phyloP scores from a whole-genome alignment of 2,888 invertebrate species.

The Hypsopygia costalis region DNA sequence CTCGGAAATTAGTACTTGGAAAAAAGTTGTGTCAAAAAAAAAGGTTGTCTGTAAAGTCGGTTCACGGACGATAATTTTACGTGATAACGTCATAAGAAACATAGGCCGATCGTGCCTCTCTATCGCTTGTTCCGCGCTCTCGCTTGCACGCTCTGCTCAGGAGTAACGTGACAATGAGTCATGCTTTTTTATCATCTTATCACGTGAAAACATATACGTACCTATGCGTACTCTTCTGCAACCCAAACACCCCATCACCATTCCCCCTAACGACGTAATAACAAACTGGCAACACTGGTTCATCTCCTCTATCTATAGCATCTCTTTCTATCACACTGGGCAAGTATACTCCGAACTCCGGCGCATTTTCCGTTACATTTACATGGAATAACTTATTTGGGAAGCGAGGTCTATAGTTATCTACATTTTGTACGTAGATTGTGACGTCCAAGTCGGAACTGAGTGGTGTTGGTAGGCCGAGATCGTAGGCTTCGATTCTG shows the following conservation, averaged over 20 bases:
- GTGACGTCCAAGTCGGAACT: constrained; percentile 93
- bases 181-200: no score
- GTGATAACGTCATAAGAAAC: no score
- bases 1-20: no score
- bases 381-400: constrained; percentile 84
- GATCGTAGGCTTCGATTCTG: constrained; percentile 93
- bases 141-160: no score
- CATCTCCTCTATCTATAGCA: constrained; percentile 90
- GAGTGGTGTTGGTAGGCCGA: constrained; percentile 91
- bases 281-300: constrained; percentile 91
- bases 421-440: constrained; percentile 92
- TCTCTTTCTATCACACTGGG: constrained; percentile 93
- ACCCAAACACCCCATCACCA: constrained; percentile 84
- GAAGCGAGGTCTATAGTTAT: constrained; percentile 94
- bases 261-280: constrained; percentile 95
- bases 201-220: constrained; percentile 54
- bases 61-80: no score
- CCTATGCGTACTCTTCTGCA: constrained; percentile 88
- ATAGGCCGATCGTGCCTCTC: no score
- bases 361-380: constrained; percentile 85
- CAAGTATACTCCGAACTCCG: constrained; percentile 83
- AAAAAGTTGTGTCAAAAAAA: no score
- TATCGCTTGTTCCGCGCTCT: no score
- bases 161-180: no score
- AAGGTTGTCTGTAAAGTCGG: no score